A percentile compares a stretch with the other conserved stretches of the same genome.
phyloP scores from a whole-genome alignment of 1,140 invertebrate species.

The Hypothenemus hampei region DNA sequence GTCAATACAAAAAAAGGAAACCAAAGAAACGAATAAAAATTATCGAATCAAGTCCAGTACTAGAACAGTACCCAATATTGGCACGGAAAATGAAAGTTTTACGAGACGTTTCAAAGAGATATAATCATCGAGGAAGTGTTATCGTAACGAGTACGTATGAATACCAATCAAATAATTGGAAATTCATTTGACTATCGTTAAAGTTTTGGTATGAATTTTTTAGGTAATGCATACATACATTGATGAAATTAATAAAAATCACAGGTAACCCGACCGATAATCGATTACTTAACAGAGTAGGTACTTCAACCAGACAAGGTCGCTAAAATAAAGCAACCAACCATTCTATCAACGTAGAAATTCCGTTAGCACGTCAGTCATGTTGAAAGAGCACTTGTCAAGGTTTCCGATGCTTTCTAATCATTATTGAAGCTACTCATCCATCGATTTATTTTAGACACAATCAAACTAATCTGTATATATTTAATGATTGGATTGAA shows the following conservation, averaged over 20 bases:
- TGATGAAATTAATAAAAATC: background rate
- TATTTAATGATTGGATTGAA: too few relatives aligned
- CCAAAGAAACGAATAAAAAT: too few relatives aligned
- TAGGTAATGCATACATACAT: background rate
- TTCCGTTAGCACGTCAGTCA: constrained; percentile 7
- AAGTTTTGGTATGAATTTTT: background rate
- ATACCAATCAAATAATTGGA: too few relatives aligned
- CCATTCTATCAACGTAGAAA: constrained; percentile 13
- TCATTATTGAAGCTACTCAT: too few relatives aligned
- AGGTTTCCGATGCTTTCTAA: constrained; percentile 2
- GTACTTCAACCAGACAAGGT: constrained; percentile 9
- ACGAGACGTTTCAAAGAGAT: background rate
- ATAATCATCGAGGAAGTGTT: background rate
- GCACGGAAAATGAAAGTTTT: background rate
- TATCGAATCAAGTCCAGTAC: too few relatives aligned
- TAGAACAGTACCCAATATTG: too few relatives aligned
- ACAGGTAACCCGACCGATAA: background rate
- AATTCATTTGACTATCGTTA: too few relatives aligned
- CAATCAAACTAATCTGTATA: too few relatives aligned
- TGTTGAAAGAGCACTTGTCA: constrained; percentile 9
- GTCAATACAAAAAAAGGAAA: too few relatives aligned
- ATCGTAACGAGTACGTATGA: background rate
- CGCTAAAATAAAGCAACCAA: background rate
- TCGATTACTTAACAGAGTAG: constrained; percentile 6
- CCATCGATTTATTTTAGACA: too few relatives aligned